phyloP scores from a whole-genome alignment of 2,888 invertebrate species.

The Agapostemon virescens region DNA sequence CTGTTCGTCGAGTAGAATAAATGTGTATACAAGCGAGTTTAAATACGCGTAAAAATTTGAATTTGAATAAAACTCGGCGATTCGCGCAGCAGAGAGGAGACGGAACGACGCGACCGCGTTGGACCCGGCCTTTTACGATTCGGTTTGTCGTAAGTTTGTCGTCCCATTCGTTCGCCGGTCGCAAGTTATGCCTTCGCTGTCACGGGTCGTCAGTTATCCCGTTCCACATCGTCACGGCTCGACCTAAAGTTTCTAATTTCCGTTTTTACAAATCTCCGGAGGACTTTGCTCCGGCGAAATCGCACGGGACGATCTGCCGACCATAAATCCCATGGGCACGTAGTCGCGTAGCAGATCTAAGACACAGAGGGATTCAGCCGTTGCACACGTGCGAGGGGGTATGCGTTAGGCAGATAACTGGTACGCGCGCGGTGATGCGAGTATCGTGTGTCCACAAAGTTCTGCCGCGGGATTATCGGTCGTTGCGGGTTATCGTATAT shows the following conservation, averaged over 20 bases:
- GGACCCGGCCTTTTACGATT: background rate
- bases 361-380: conserved; percentile 34
- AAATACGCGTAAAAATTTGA: background rate
- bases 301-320: conserved; percentile 25
- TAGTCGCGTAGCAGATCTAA: conserved; percentile 42
- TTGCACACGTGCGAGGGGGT: conserved; percentile 28
- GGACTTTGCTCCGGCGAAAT: conserved; percentile 6
- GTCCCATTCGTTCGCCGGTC: background rate
- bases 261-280: background rate
- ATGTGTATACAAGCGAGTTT: background rate
- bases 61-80: background rate
- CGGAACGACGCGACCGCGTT: background rate
- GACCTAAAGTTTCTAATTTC: conserved; percentile 10
- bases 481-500: conserved; percentile 26
- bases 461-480: conserved; percentile 35
- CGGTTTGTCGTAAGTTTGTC: background rate
- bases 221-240: background rate
- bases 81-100: background rate
- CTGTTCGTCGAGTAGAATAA: background rate
- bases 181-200: background rate
- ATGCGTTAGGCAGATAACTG: conserved; percentile 34
- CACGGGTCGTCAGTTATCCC: background rate
- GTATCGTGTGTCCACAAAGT: conserved; percentile 48
- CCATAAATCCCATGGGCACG: conserved; percentile 34
- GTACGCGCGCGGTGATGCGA: conserved; percentile 19